A percentile compares a stretch with the other conserved stretches of the same genome.
These are phyloP conservation scores for Florisuga fusca DNA, from an alignment of 2,797 vertebrate genomes.

Conservation along the genomic window DNA sequence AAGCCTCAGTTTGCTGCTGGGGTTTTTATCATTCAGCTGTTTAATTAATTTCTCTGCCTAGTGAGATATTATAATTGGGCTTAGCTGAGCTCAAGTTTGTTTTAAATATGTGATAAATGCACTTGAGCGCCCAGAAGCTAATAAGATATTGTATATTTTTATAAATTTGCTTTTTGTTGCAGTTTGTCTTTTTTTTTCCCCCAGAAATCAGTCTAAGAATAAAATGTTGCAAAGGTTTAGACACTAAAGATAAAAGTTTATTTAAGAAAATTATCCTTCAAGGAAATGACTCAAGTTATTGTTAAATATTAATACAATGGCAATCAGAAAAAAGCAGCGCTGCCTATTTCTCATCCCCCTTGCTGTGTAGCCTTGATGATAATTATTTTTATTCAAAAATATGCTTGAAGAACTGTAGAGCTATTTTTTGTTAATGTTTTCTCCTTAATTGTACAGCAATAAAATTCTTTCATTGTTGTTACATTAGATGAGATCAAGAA, in stretches of 20 bases:
- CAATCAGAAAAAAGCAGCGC: slow-evolving; percentile 20
- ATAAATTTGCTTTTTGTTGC: slow-evolving; percentile 63
- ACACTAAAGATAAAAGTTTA: slow-evolving; percentile 58
- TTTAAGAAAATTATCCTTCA: slow-evolving; percentile 63
- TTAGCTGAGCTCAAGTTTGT: slow-evolving; percentile 66
- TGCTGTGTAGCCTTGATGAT: slow-evolving; percentile 56
- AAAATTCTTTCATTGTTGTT: slow-evolving; percentile 10
- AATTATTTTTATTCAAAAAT: slow-evolving; percentile 62
- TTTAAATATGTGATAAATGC: slow-evolving; percentile 70
- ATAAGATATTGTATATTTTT: slow-evolving; percentile 68
- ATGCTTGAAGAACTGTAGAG: slow-evolving; percentile 39
- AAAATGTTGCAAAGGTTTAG: slow-evolving; percentile 41
- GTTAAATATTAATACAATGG: slow-evolving; percentile 68
- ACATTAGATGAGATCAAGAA: slow-evolving; percentile 33
- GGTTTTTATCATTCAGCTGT: slow-evolving; percentile 66
- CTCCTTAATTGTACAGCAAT: slow-evolving; percentile 32
- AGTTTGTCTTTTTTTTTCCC: not conserved
- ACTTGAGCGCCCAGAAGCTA: slow-evolving; percentile 64
- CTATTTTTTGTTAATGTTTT: slow-evolving; percentile 44
- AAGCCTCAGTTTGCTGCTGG: slow-evolving; percentile 64
- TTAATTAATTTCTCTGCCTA: slow-evolving; percentile 79
- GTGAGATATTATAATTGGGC: slow-evolving; percentile 72
- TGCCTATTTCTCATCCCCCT: slow-evolving; percentile 57
- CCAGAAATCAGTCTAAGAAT: slow-evolving; percentile 44
- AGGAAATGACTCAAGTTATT: slow-evolving; percentile 65